Evolutionary conservation across 2,888 invertebrate species (phyloP), one percentile per base, ranked within the genome.

Genomic region (Sclerodermus sp.): DNA sequence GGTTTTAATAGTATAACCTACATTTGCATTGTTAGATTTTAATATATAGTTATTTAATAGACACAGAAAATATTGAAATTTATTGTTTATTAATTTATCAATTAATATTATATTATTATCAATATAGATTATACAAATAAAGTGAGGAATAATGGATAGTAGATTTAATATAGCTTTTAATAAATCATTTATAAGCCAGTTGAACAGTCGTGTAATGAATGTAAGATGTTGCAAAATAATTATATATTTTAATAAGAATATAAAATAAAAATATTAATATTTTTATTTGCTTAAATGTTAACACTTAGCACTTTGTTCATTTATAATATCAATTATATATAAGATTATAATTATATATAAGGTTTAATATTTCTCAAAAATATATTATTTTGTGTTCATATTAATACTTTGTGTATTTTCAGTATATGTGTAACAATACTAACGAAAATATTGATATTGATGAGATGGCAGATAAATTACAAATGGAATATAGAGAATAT

Each of bases 361-460:
- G n/a, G n/a, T n/a, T n/a, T n/a, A n/a, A n/a, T n/a, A n/a, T n/a
- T n/a, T n/a, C n/a, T n/a, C n/a, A n/a, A n/a, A n/a, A n/a, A n/a
- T n/a, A n/a, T n/a, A n/a, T n/a, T n/a, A n/a, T n/a, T n/a, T n/a
- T n/a, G n/a, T n/a, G n/a, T n/a, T n/a, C n/a, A n/a, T 18, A 40
- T 9, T 18, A 8, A 45, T 43, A 15, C n/a, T n/a, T n/a, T n/a
- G n/a, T n/a, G 29, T 34, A 29, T 13, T 79, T 80, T 37, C 65
- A 90, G 84, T 92, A 92, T 76, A 82, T 93, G 67, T 88, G 89
- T 58, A 87, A 88, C 66, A 90, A 91, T 80, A 87, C 88, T 55
- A 87, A 90, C 67, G 87, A 89, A 78, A 87, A 87, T 74, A 85
- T 93, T 59, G 91, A 93, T 82, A 88, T 92, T 50, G 87, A 88